These are phyloP conservation scores for Oophaga pumilio DNA, from an alignment of 2,113 vertebrate genomes.

Conservation along the genomic window DNA sequence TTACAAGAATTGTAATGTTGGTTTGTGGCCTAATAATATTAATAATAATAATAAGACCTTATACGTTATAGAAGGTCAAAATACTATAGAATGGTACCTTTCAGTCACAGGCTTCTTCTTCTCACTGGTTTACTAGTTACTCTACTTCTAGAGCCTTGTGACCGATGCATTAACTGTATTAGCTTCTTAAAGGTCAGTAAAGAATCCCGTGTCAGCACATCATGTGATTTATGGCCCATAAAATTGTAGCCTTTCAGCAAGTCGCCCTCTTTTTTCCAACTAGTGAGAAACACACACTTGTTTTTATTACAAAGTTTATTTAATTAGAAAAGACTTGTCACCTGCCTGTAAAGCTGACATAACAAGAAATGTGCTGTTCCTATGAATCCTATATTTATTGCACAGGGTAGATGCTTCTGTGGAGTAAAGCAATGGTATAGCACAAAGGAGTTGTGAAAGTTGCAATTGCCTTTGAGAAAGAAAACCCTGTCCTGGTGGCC, in stretches of 20 bases:
- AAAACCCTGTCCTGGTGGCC: neutral
- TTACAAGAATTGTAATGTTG: neutral
- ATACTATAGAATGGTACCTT: neutral
- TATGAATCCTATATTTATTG: neutral
- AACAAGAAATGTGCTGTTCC: neutral
- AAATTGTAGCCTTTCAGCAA: neutral
- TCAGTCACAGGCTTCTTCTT: neutral
- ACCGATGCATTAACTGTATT: neutral
- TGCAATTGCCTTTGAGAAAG: neutral
- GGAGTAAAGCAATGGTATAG: neutral
- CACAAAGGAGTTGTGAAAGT: neutral
- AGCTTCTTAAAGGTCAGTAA: conserved; percentile 27
- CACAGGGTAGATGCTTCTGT: neutral
- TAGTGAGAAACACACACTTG: conserved; percentile 15
- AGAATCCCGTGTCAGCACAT: conserved; percentile 41
- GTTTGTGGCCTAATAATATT: no score
- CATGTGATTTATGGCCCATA: conserved; percentile 33
- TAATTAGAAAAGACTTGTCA: conserved; percentile 6
- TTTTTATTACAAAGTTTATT: neutral
- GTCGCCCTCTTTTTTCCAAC: conserved; percentile 11
- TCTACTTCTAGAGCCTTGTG: neutral
- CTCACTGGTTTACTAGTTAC: neutral
- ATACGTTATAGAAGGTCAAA: neutral
- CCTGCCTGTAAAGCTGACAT: conserved; percentile 2
- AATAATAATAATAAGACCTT: neutral